Evolutionary conservation across 2,888 invertebrate species (phyloP).

Genomic region (Cabera pusaria): DNA sequence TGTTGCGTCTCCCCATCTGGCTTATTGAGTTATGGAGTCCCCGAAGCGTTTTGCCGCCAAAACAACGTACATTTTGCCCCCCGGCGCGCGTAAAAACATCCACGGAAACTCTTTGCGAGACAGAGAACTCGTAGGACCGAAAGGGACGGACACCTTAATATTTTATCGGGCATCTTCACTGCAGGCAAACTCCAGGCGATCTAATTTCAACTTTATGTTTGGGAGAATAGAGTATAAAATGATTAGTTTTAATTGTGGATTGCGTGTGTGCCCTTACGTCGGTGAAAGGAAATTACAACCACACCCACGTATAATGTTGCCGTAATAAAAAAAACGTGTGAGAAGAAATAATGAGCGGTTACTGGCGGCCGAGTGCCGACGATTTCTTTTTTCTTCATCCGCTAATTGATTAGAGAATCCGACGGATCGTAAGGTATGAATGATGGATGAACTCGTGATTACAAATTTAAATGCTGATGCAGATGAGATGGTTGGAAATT

Average conservation of each 20-base stretch:
- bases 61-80: constrained; percentile 82
- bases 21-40: constrained; percentile 81
- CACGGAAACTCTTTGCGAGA: constrained; percentile 60
- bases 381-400: constrained; percentile 69
- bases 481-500: constrained; percentile 66
- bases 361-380: constrained; percentile 70
- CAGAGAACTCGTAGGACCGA: constrained; percentile 62
- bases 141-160: constrained; percentile 77
- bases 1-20: constrained; percentile 70
- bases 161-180: constrained; percentile 80
- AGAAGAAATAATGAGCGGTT: constrained; percentile 83
- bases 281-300: constrained; percentile 84
- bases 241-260: constrained; percentile 42
- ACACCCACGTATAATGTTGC: constrained; percentile 84
- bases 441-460: constrained; percentile 76
- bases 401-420: constrained; percentile 75
- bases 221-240: constrained; percentile 39
- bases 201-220: constrained; percentile 36
- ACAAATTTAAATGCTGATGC: constrained; percentile 71
- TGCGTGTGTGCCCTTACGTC: constrained; percentile 83
- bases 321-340: constrained; percentile 81
- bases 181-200: constrained; percentile 43
- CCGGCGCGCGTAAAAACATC: constrained; percentile 82
- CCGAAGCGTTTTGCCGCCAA: constrained; percentile 83
- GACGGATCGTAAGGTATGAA: constrained; percentile 55